Evolutionary conservation across 2,888 invertebrate genomes (phyloP).

Genomic region (Lithodes maja): DNA sequence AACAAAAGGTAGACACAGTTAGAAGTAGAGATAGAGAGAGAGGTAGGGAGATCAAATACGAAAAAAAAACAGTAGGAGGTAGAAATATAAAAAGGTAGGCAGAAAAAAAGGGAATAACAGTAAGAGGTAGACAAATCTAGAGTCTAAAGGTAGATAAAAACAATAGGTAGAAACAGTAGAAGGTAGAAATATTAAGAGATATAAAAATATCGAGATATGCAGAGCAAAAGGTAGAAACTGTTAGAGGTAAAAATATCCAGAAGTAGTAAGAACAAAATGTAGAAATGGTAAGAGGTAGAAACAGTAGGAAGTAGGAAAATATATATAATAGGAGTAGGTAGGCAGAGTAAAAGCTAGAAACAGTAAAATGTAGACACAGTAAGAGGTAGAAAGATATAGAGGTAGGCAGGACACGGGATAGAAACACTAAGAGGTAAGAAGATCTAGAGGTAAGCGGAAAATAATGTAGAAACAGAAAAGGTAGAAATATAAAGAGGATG

Average conservation of each 20-base stretch:
- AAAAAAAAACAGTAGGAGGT: too few species aligned
- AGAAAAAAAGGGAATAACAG: neutral
- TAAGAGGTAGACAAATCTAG: neutral
- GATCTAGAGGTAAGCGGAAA: neutral
- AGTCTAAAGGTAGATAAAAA: neutral
- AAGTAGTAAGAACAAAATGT: too few species aligned
- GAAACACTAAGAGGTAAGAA: neutral
- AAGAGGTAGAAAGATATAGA: neutral
- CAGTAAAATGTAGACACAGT: neutral
- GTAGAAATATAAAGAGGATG: neutral
- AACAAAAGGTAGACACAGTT: neutral
- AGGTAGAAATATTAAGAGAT: neutral
- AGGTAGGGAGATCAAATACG: neutral
- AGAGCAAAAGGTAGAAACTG: neutral
- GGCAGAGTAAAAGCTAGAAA: too few species aligned
- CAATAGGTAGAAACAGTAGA: neutral
- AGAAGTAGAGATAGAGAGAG: neutral
- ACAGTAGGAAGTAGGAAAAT: neutral
- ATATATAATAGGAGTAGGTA: too few species aligned
- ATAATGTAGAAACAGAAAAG: neutral
- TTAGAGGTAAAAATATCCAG: neutral
- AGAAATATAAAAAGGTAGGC: too few species aligned
- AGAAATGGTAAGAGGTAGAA: too few species aligned
- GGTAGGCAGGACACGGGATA: neutral
- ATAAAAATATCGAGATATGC: neutral